phyloP scores from a whole-genome alignment of 1,140 invertebrate species.

The Zelostemma sp. region DNA sequence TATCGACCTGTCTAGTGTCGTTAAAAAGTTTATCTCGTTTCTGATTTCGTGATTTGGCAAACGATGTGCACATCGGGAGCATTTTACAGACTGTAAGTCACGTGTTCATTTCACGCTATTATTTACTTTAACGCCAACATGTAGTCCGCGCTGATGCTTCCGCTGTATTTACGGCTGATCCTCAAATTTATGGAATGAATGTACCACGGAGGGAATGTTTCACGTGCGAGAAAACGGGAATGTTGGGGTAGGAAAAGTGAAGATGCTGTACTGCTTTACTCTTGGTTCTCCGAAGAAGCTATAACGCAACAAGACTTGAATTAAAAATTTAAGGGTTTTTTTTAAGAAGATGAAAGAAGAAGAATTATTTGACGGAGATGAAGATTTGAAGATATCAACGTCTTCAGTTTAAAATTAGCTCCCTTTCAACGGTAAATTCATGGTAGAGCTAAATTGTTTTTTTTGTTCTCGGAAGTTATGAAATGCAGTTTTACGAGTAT shows the following conservation, averaged over 20 bases:
- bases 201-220: constrained; percentile 21
- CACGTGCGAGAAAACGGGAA: neutral
- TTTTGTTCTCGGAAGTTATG: too few species aligned
- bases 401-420: too few species aligned
- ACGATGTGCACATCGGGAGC: too few species aligned
- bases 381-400: too few species aligned
- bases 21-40: too few species aligned
- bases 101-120: constrained; percentile 19
- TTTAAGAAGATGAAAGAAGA: too few species aligned
- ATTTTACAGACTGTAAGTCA: constrained; percentile 14
- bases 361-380: too few species aligned
- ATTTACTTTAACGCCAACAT: constrained; percentile 36
- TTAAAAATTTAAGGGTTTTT: constrained; percentile 25
- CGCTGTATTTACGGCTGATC: constrained; percentile 38
- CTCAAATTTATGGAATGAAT: constrained; percentile 43
- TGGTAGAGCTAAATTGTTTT: too few species aligned
- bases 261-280: constrained; percentile 24
- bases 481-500: too few species aligned
- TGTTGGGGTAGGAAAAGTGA: constrained; percentile 10
- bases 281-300: constrained; percentile 28
- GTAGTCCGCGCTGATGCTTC: constrained; percentile 27
- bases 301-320: constrained; percentile 11
- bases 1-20: too few species aligned
- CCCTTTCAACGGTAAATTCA: too few species aligned
- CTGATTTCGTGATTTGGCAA: too few species aligned